Percentiles rank a stretch among this genome's conserved stretches.
These are phyloP conservation scores for crab-eating macaque (Macaca fascicularis) DNA, from an alignment of 2,113 vertebrate genomes.

Conservation along the genomic window DNA sequence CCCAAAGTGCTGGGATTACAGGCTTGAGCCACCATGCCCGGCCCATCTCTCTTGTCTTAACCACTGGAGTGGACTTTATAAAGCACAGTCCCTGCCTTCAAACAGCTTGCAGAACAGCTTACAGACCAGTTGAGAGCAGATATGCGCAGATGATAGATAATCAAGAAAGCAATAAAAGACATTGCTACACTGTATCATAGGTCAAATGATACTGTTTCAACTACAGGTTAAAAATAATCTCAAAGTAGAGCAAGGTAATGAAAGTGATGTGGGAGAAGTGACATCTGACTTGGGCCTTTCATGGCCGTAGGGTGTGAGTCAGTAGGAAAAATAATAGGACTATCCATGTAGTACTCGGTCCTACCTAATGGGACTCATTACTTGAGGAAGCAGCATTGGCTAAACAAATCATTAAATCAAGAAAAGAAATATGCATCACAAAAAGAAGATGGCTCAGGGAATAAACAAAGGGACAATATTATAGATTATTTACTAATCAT, in stretches of 20 bases:
- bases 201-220: neutral
- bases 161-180: neutral
- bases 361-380: neutral
- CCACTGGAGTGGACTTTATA: neutral
- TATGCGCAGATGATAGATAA: neutral
- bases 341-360: too few relatives aligned
- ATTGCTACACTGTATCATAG: neutral
- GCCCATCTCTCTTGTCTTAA: neutral
- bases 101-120: neutral
- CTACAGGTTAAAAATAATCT: neutral
- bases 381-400: neutral
- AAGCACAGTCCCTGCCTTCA: neutral
- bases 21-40: too few relatives aligned
- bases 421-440: neutral
- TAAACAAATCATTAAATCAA: neutral
- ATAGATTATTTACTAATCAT: neutral
- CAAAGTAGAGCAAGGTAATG: neutral
- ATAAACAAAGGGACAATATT: neutral
- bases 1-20: too few relatives aligned
- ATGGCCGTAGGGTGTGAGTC: neutral
- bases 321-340: neutral
- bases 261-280: neutral
- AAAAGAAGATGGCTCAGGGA: neutral
- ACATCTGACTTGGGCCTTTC: neutral
- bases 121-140: neutral